Percentiles rank a stretch among this genome's conserved stretches.
Conservation (phyloP, 2,888 invertebrate genomes). For the Lasius platythorax region DNA sequence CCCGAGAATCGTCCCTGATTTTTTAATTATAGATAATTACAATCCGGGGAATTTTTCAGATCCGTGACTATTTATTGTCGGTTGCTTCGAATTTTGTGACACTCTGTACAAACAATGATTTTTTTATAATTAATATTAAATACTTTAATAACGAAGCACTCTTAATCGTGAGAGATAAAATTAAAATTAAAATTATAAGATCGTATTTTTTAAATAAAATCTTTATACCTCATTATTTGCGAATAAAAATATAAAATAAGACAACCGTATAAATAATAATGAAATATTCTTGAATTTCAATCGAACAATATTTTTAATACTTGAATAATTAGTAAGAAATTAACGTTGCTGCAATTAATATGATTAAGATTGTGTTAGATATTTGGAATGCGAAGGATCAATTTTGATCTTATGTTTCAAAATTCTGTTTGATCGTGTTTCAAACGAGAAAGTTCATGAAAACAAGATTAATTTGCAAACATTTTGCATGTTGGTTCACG, state of each 20-base stretch:
- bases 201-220: background rate
- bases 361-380: background rate
- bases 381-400: background rate
- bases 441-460: conserved; percentile 21
- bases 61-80: background rate
- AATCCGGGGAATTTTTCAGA: background rate
- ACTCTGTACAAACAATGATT: background rate
- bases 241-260: background rate
- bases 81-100: background rate
- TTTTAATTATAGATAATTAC: background rate
- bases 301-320: background rate
- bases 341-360: background rate
- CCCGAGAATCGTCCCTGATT: background rate
- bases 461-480: conserved; percentile 25
- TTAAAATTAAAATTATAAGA: background rate
- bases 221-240: background rate
- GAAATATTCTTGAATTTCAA: background rate
- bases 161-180: background rate
- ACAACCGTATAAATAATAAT: background rate
- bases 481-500: conserved; percentile 11
- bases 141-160: background rate
- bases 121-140: background rate
- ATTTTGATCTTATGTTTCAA: conserved; percentile 12
- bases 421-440: conserved; percentile 15
- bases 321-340: background rate